Conservation (phyloP, 2,888 invertebrate species). For the Drosophila subsilvestris region DNA sequence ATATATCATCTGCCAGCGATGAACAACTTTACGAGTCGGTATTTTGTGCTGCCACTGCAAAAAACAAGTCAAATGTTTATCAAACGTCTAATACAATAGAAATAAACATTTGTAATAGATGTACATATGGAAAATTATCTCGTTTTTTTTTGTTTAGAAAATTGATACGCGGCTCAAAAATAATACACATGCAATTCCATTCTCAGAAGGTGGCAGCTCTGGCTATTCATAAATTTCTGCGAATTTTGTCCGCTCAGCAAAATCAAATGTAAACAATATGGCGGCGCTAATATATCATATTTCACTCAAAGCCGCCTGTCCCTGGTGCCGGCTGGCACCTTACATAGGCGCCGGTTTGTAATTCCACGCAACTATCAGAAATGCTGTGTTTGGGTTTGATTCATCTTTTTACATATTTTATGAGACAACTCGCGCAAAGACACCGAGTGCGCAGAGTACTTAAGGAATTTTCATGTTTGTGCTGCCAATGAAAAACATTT, state of each 20-base stretch:
- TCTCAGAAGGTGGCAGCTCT: neutral
- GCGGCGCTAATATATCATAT: neutral
- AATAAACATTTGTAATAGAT: no score
- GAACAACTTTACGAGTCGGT: neutral
- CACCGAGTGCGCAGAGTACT: neutral
- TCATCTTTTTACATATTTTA: no score
- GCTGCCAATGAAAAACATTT: no score
- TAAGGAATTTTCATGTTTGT: no score
- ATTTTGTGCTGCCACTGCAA: neutral
- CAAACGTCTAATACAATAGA: neutral
- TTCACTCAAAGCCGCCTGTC: neutral
- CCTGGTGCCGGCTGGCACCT: no score
- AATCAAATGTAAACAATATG: neutral
- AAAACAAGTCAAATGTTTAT: neutral
- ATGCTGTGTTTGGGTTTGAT: neutral
- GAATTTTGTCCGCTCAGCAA: neutral
- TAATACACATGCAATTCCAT: neutral
- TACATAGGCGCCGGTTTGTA: no score
- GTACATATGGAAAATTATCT: no score
- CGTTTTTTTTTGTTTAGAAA: neutral
- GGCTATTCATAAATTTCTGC: neutral
- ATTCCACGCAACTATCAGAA: neutral
- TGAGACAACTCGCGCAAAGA: no score
- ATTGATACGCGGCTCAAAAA: neutral
- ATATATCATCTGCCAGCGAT: neutral